Conservation (phyloP, 2,888 invertebrate genomes). For the Myathropa florea region DNA sequence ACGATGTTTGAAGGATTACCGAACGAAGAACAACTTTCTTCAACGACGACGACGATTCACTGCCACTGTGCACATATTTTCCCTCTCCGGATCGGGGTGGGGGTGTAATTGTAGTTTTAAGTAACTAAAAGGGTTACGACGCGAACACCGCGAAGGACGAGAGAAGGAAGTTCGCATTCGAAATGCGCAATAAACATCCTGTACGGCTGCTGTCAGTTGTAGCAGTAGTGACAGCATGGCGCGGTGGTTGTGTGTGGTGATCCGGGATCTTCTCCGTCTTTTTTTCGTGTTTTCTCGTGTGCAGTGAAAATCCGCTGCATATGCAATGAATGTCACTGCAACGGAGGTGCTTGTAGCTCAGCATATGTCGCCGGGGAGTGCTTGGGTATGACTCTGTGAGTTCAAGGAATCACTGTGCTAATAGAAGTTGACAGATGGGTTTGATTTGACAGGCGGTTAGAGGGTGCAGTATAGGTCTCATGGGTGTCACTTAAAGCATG, state of each 20-base stretch:
- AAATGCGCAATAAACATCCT: constrained; percentile 63
- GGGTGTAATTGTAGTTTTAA: constrained; percentile 63
- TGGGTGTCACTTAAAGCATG: no score
- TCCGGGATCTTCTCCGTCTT: background rate
- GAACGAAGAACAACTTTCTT: constrained; percentile 25
- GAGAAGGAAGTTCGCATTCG: constrained; percentile 14
- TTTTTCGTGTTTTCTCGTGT: background rate
- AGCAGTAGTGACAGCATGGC: background rate
- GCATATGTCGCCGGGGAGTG: constrained; percentile 27
- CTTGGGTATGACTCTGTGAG: background rate
- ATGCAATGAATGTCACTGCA: constrained; percentile 65
- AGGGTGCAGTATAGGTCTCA: background rate
- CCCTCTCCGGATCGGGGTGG: constrained; percentile 24
- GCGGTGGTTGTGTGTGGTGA: background rate
- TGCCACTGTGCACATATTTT: constrained; percentile 14
- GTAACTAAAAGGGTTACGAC: constrained; percentile 21
- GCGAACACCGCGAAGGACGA: background rate
- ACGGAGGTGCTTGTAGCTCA: constrained; percentile 25
- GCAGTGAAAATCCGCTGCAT: constrained; percentile 43
- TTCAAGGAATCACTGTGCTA: constrained; percentile 27
- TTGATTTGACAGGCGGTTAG: background rate
- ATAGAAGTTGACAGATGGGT: background rate
- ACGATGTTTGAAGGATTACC: constrained; percentile 40
- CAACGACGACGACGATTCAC: background rate
- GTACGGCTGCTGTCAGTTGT: constrained; percentile 43